These are phyloP conservation scores for Engystomops pustulosus DNA, from an alignment of 2,113 vertebrate species.

Conservation along the genomic window DNA sequence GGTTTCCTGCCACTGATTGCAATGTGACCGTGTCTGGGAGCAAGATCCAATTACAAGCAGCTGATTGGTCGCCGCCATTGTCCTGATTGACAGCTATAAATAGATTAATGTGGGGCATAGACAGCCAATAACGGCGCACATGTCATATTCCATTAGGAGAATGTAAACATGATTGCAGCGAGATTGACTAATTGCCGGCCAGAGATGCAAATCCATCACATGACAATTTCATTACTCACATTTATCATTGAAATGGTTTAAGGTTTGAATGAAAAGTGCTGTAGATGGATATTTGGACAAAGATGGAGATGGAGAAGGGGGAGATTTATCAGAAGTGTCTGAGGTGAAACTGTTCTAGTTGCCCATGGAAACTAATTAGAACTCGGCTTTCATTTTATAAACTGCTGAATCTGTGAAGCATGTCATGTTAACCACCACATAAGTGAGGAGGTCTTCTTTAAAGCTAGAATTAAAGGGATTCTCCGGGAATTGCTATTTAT, in stretches of 20 bases:
- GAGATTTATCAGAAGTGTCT: too few species aligned
- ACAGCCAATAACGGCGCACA: neutral
- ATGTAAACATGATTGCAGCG: neutral
- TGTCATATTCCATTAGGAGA: slow-evolving; percentile 39
- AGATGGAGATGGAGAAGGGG: too few species aligned
- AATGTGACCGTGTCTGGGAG: slow-evolving; percentile 25
- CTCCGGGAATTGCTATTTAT: too few species aligned
- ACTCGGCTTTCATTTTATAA: too few species aligned
- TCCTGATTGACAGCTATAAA: slow-evolving; percentile 35
- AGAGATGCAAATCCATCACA: neutral
- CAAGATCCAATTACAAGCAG: neutral
- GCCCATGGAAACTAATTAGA: too few species aligned
- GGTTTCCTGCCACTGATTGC: neutral
- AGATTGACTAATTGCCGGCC: neutral
- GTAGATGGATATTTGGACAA: neutral
- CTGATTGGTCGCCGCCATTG: slow-evolving; percentile 27
- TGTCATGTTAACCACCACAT: too few species aligned
- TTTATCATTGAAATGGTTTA: neutral
- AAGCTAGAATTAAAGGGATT: too few species aligned
- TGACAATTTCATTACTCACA: neutral
- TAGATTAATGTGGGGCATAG: neutral
- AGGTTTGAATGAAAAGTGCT: neutral
- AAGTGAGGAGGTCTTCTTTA: too few species aligned
- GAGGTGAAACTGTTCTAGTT: too few species aligned
- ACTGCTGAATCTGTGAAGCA: too few species aligned